Percentiles rank a stretch among this genome's conserved stretches.
phyloP scores from a whole-genome alignment of 2,113 vertebrate species.

The Okapia johnstoni region DNA sequence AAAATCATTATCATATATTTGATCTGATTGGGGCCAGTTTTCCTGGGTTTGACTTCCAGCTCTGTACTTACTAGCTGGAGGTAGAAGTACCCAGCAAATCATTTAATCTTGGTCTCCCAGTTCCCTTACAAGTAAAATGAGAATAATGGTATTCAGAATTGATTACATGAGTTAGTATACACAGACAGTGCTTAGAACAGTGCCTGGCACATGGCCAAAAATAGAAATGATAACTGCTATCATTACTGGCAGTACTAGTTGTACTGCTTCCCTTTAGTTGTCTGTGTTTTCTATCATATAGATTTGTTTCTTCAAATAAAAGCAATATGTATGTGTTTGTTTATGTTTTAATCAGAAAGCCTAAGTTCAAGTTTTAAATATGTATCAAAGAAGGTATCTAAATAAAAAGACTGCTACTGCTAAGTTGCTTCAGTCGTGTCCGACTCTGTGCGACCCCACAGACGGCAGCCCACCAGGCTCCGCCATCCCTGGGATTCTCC shows the following conservation, averaged over 20 bases:
- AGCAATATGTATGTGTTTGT: not conserved
- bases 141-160: not conserved
- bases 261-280: not conserved
- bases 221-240: not conserved
- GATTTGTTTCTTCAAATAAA: conserved; percentile 21
- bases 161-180: not conserved
- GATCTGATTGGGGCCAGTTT: not conserved
- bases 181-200: not conserved
- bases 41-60: not conserved
- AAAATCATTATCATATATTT: not conserved
- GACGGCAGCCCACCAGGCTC: no score
- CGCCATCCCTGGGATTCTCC: no score
- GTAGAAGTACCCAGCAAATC: not conserved
- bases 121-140: not conserved
- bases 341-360: conserved; percentile 4
- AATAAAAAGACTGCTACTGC: no score
- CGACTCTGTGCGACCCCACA: no score
- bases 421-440: no score
- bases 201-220: not conserved
- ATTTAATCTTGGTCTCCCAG: not conserved
- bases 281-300: not conserved
- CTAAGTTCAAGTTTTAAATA: conserved; percentile 21
- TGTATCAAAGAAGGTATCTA: not conserved
- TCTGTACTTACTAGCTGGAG: not conserved
- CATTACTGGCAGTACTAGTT: not conserved